Evolutionary conservation across 2,113 vertebrate species (phyloP).

Genomic region (Arothron firmamentum): DNA sequence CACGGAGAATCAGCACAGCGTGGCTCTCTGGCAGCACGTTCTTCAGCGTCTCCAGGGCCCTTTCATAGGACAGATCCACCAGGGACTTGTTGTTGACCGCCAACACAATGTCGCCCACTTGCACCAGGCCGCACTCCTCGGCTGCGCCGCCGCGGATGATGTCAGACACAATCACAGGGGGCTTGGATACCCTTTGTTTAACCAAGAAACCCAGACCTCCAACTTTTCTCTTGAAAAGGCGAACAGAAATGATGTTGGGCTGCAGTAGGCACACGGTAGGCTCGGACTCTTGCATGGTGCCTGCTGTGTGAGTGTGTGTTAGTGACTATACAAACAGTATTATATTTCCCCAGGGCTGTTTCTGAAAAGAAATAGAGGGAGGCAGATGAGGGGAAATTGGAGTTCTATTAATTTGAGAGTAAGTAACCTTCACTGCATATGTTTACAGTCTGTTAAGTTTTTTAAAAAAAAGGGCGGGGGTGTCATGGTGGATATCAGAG

Average conservation of each 20-base stretch:
- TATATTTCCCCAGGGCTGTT: slow-evolving; percentile 44
- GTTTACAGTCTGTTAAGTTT: slow-evolving; percentile 31
- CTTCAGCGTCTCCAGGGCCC: slow-evolving; percentile 87
- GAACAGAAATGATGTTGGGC: slow-evolving; percentile 95
- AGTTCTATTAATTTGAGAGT: slow-evolving; percentile 33
- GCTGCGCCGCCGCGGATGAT: slow-evolving; percentile 91
- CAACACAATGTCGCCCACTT: slow-evolving; percentile 93
- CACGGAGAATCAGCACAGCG: slow-evolving; percentile 91
- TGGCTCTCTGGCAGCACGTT: slow-evolving; percentile 88
- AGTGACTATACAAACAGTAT: neutral
- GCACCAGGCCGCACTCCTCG: slow-evolving; percentile 93
- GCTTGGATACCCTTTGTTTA: slow-evolving; percentile 92
- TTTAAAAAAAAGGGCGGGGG: neutral
- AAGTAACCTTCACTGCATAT: slow-evolving; percentile 33
- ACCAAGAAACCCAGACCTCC: slow-evolving; percentile 95
- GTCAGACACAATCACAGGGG: slow-evolving; percentile 91
- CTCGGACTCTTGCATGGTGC: slow-evolving; percentile 86
- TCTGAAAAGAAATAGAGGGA: slow-evolving; percentile 51
- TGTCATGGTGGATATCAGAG: neutral
- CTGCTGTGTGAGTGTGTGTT: slow-evolving; percentile 14
- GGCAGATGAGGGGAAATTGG: slow-evolving; percentile 15
- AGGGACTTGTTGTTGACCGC: slow-evolving; percentile 92
- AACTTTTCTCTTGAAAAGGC: slow-evolving; percentile 92
- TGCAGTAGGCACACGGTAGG: slow-evolving; percentile 93
- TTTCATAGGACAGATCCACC: slow-evolving; percentile 90